Evolutionary conservation across 2,888 invertebrate species (phyloP).

Genomic region (Pristionchus exspectatus): DNA sequence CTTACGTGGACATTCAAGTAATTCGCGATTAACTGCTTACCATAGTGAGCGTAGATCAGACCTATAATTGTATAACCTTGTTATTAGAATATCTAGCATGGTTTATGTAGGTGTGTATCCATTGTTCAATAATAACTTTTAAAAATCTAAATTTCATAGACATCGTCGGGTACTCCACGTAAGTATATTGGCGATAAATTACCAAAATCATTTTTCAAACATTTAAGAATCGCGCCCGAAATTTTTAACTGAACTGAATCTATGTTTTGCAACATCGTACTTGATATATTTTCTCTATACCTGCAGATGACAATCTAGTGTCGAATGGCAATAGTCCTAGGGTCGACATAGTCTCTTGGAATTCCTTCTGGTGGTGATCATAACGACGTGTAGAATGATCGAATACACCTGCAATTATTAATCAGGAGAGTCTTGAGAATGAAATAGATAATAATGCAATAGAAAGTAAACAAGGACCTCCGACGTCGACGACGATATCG

Average conservation of each 20-base stretch:
- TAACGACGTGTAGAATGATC: conserved; percentile 87
- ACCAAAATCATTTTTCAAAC: too few species aligned
- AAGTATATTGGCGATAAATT: too few species aligned
- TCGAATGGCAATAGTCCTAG: conserved; percentile 70
- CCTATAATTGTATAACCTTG: conserved; percentile 40
- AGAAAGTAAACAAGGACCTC: conserved; percentile 80
- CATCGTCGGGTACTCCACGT: too few species aligned
- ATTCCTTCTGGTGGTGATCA: conserved; percentile 93
- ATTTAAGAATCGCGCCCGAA: too few species aligned
- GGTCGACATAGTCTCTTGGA: conserved; percentile 79
- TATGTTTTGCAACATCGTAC: background rate
- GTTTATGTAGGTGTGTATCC: too few species aligned
- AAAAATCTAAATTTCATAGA: too few species aligned
- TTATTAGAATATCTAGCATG: too few species aligned
- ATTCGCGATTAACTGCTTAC: conserved; percentile 85
- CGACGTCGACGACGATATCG: conserved; percentile 96
- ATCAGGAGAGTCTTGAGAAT: background rate
- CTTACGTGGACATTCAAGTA: conserved; percentile 55
- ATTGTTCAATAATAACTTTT: too few species aligned
- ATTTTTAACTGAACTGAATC: background rate
- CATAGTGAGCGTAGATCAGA: conserved; percentile 92
- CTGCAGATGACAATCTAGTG: conserved; percentile 93
- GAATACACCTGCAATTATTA: conserved; percentile 83
- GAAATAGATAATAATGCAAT: background rate
- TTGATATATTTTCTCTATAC: conserved; percentile 79